These are phyloP conservation scores for Salpingus planirostris DNA, from an alignment of 2,888 invertebrate species.

Conservation along the genomic window DNA sequence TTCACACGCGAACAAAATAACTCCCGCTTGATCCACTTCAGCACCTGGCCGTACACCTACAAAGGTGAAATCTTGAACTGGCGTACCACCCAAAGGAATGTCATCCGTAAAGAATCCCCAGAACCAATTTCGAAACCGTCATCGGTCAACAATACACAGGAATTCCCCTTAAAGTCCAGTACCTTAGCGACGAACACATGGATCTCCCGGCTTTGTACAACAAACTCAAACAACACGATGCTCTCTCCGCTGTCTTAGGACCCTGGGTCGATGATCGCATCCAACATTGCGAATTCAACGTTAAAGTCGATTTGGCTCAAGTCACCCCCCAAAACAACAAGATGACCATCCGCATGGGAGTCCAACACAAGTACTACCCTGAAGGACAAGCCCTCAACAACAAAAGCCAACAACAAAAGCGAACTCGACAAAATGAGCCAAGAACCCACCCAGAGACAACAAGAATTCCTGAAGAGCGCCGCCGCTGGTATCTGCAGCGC, in stretches of 20 bases:
- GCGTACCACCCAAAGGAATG: constrained; percentile 48
- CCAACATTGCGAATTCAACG: constrained; percentile 2
- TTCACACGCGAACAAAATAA: no score
- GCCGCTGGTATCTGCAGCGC: constrained; percentile 48
- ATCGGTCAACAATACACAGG: constrained; percentile 8
- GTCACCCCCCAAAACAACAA: constrained; percentile 13
- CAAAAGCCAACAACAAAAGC: constrained; percentile 2
- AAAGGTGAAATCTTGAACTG: constrained; percentile 49
- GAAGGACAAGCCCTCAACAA: constrained; percentile 17
- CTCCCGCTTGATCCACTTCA: constrained; percentile 48
- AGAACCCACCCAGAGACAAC: constrained; percentile 33
- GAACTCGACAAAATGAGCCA: constrained; percentile 1
- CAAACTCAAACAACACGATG: constrained; percentile 2
- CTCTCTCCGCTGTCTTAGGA: constrained; percentile 38
- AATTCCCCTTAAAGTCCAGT: constrained; percentile 5
- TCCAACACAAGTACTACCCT: constrained; percentile 19
- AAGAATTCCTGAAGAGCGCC: constrained; percentile 47
- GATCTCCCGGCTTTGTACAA: constrained; percentile 4
- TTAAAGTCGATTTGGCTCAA: constrained; percentile 1
- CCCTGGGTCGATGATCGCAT: constrained; percentile 8
- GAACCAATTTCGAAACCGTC: constrained; percentile 29
- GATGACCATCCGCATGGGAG: constrained; percentile 16
- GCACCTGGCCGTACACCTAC: constrained; percentile 56
- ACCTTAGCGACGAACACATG: constrained; percentile 5
- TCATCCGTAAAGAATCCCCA: constrained; percentile 37